Conservation (phyloP, 2,888 invertebrate species). For the Silvanus unidentatus region DNA sequence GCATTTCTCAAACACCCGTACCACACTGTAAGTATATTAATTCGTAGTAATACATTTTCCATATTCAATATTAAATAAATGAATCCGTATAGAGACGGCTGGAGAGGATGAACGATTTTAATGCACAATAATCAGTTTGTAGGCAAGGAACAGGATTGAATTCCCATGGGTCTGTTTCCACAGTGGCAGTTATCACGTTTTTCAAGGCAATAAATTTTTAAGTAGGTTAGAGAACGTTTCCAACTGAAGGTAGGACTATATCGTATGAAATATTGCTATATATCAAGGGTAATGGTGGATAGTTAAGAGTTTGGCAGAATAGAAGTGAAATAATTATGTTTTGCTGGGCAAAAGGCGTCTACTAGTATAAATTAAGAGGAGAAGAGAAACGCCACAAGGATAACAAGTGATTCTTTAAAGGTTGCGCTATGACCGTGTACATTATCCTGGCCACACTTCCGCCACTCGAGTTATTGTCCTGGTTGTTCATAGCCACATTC, state of each 20-base stretch:
- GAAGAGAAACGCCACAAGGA: constrained; percentile 12
- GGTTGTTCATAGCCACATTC: constrained; percentile 14
- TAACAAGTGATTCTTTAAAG: constrained; percentile 26
- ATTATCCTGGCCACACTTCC: constrained; percentile 23
- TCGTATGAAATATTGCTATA: constrained; percentile 3
- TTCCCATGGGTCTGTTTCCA: background rate
- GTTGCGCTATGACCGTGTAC: constrained; percentile 16
- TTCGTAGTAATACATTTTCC: too few relatives aligned
- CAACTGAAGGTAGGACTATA: too few relatives aligned
- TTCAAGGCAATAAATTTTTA: constrained; percentile 2
- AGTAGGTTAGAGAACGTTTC: constrained; percentile 1
- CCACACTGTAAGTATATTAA: too few relatives aligned
- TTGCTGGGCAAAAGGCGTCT: constrained; percentile 2
- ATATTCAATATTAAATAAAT: too few relatives aligned
- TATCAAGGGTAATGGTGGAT: constrained; percentile 3
- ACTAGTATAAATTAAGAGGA: constrained; percentile 12
- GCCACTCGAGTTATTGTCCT: constrained; percentile 22
- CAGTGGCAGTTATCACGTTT: constrained; percentile 3
- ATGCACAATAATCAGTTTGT: too few relatives aligned
- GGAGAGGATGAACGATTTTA: too few relatives aligned
- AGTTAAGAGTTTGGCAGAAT: constrained; percentile 6
- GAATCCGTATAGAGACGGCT: too few relatives aligned
- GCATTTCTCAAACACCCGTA: too few relatives aligned
- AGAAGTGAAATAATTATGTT: constrained; percentile 6
- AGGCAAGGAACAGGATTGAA: too few relatives aligned